Evolutionary conservation across 2,113 vertebrate species (phyloP).

Genomic region (Sinocyclocheilus anophthalmus): DNA sequence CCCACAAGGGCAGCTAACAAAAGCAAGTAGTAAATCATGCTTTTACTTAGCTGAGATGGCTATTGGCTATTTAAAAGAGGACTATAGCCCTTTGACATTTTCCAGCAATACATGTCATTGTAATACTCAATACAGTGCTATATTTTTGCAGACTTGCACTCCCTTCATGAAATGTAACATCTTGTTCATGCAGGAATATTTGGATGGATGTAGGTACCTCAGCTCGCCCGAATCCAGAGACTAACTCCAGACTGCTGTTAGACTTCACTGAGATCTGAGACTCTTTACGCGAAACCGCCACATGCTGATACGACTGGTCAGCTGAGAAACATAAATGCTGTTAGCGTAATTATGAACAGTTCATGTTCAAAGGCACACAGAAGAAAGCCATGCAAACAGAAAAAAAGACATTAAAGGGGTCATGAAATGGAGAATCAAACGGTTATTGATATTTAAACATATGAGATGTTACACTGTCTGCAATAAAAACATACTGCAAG

Average conservation of each 20-base stretch:
- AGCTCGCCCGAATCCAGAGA: conserved; percentile 73
- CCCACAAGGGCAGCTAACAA: too few species aligned
- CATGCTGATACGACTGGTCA: conserved; percentile 72
- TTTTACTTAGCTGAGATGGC: too few species aligned
- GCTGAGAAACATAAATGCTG: conserved; percentile 14
- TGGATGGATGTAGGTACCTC: conserved; percentile 69
- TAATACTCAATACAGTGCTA: background rate
- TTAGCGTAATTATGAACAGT: background rate
- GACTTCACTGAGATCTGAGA: conserved; percentile 85
- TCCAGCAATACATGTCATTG: background rate
- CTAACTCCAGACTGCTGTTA: conserved; percentile 86
- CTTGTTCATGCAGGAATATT: background rate
- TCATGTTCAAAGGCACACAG: background rate
- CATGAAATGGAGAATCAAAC: too few species aligned
- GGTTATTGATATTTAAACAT: too few species aligned
- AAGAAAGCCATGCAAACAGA: background rate
- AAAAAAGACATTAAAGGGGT: background rate
- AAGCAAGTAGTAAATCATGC: too few species aligned
- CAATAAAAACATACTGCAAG: too few species aligned
- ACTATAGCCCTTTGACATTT: background rate
- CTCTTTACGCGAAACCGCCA: conserved; percentile 70
- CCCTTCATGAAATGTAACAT: background rate
- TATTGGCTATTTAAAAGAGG: too few species aligned
- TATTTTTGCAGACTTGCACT: background rate
- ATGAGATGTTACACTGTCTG: too few species aligned